Base-by-base conservation (phyloP, 2,113 vertebrate species). In the Psephotus haematonotus region DNA sequence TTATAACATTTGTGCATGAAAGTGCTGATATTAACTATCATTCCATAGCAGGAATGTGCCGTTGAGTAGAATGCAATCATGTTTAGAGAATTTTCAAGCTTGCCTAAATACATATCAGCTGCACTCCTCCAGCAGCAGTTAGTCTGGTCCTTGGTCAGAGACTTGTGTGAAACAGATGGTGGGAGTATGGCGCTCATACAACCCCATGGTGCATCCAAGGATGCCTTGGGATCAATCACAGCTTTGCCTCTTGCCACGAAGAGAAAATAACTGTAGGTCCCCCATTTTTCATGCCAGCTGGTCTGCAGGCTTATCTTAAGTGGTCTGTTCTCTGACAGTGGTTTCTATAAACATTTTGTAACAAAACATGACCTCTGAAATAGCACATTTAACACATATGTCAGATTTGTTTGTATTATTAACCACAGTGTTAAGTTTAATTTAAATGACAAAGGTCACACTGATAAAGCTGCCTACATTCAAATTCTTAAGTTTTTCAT, bases 231-330 rank as follows among this genome's bases (percentile, higher is more conserved):
- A 19, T 19, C 12, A 7, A 6, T 28, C 22, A 37, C 43, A 33
- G 29, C 52, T 2, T 35, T 62, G 52, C 10, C 68, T 47, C 57
- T 29, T 60, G 46, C 20, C 24, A 28, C 8, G 1, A 13, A 22
- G 23, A 74, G 39, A 13, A 67, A n/a, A 28, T 33, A 31, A 46
- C 5, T 18, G 8, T 12, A 13, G 0, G 0, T 22, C n/a, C 7
- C 16, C 22, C 0, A 0, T 20, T 76, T 64, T 65, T 86, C 39
- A 13, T 5, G 0, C 19, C 0, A 0, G 28, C 47, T 16, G 23
- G 6, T 57, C 60, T 92, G 19, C 6, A 0, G 9, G 1, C 33
- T 46, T 46, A 29, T 52, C 53, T 78, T 41, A 22, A 86, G 41
- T 46, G 6, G 31, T 37, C 23, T 49, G 1, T 46, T 86, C 88